Evolutionary conservation across 2,797 vertebrate species (phyloP).

Genomic region (Phyllotis vaccarum): DNA sequence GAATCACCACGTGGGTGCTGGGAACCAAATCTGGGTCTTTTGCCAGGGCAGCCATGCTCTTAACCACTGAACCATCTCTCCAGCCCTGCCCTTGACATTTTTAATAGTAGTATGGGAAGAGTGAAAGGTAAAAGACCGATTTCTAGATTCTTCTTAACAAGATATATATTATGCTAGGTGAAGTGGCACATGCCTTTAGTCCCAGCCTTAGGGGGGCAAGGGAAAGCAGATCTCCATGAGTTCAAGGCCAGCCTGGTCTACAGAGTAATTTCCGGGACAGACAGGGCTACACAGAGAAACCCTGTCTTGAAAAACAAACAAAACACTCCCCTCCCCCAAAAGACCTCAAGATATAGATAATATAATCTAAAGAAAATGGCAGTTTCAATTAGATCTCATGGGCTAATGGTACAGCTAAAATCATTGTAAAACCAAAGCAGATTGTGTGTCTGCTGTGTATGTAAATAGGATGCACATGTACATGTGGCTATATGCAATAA

Average conservation of each 20-base stretch:
- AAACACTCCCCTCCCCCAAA: neutral
- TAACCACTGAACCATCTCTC: neutral
- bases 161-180: too few species aligned
- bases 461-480: neutral
- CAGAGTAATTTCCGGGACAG: neutral
- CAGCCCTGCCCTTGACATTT: neutral
- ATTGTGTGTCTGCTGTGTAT: neutral
- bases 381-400: neutral
- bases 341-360: neutral
- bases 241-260: neutral
- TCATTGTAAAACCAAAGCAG: neutral
- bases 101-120: neutral
- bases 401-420: neutral
- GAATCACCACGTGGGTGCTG: too few species aligned
- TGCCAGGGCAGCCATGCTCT: neutral
- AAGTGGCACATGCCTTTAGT: neutral
- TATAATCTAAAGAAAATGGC: constrained; percentile 8
- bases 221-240: neutral
- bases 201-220: neutral
- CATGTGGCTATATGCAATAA: neutral
- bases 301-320: neutral
- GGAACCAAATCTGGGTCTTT: neutral
- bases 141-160: neutral
- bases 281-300: neutral
- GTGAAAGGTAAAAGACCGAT: neutral